Evolutionary conservation across 2,113 vertebrate genomes (phyloP), one percentile per base, ranked within the genome.

Genomic region (Sander vitreus): DNA sequence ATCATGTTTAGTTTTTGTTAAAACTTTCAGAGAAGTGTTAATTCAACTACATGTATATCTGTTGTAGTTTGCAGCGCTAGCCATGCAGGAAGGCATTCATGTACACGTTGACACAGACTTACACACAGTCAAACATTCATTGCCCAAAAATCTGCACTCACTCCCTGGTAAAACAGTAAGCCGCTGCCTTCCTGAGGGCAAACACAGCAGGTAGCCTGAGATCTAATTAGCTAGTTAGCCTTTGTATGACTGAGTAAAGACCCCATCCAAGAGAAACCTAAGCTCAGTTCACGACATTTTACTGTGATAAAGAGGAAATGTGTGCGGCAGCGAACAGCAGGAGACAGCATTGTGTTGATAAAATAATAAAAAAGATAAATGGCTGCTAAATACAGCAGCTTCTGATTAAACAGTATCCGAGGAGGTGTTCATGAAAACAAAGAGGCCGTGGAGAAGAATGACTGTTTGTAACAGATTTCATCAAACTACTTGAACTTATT

Each of bases 191-290:
- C 74, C 81, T 83, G 67, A 76, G 85, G 91, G 82, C 80, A 78
- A 80, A 85, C 86, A 78, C 89, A 89, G 85, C 83, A 84, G 85
- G 91, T 86, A 86, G 76, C 55, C 70, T 62, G 48, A 88, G 84
- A 88, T 88, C 82, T 89, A 87, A 91, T 91, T 87, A 92, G 78
- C 86, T 85, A 66, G 85, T 88, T 87, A 87, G 80, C 84, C 77
- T 89, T 74, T 80, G 78, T 72, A 78, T 87, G 74, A 85, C 63
- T 89, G 78, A 84, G 47, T 84, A 85, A 86, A 84, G 77, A 80
- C 74, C 64, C 73, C 70, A 85, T 75, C 84, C 54, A 73, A 65
- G 71, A 76, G 48, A 83, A 89, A 81, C 78, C 64, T 53, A 80
- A 87, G 57, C 87, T 78, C 58, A 74, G 86, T 78, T 84, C 65